Percentiles rank a stretch among this genome's conserved stretches.
Conservation (phyloP, 1,140 invertebrate species). For the Drosophila bocqueti region DNA sequence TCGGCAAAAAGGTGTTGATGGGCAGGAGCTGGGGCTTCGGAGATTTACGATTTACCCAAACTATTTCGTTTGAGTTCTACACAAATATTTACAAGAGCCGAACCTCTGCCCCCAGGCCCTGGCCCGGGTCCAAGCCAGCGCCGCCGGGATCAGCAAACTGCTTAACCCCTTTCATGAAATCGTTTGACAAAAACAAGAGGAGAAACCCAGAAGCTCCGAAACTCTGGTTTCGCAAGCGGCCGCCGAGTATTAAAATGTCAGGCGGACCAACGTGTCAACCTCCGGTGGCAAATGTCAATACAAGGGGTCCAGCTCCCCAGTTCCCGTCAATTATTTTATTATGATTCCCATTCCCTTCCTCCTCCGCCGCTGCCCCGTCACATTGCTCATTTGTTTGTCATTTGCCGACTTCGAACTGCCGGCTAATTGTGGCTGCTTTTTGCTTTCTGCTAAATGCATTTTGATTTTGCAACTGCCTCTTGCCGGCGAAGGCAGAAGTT, state of each 20-base stretch:
- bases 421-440: conserved; percentile 53
- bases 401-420: conserved; percentile 34
- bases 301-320: conserved; percentile 48
- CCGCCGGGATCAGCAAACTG: conserved; percentile 7
- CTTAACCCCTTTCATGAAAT: conserved; percentile 45
- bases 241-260: conserved; percentile 71
- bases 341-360: conserved; percentile 37
- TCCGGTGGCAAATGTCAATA: conserved; percentile 70
- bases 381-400: conserved; percentile 47
- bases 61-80: conserved; percentile 32
- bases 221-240: conserved; percentile 55
- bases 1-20: conserved; percentile 32
- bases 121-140: conserved; percentile 11
- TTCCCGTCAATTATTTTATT: conserved; percentile 71
- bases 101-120: conserved; percentile 6
- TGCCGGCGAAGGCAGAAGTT: conserved; percentile 43
- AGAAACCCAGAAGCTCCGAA: conserved; percentile 39
- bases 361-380: neutral
- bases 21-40: neutral
- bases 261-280: conserved; percentile 33
- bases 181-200: conserved; percentile 41
- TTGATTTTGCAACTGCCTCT: conserved; percentile 72
- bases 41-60: conserved; percentile 30
- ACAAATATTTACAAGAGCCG: conserved; percentile 39
- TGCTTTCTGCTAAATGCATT: conserved; percentile 73